Base-by-base conservation (phyloP, 2,797 vertebrate genomes). In the Alcedo quadribrachys region DNA sequence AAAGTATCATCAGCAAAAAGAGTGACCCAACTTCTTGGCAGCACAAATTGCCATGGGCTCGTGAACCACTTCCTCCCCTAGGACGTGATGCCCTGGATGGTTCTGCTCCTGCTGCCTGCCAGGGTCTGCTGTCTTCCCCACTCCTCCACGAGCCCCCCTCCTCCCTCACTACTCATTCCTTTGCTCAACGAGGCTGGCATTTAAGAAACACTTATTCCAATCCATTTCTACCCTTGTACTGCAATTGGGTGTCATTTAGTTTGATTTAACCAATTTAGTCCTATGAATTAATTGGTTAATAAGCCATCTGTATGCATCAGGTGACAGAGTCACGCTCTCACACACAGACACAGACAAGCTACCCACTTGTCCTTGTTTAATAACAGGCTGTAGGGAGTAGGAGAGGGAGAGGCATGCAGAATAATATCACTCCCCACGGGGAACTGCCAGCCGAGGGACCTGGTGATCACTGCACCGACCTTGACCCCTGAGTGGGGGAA, bases 251-350 rank as follows among this genome's bases (percentile, higher is more conserved):
- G 94, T 95, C 96, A 97, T 96, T 96, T 96, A 96, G 95, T 94
- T 96, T 97, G 96, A 97, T 97, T 97, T 97, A 96, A 90, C 87
- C 80, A 97, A 97, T 96, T 97, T 97, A 97, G 90, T 76, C 85
- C 95, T 95, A 95, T 96, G 94, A 96, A 94, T 97, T 97, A 97
- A 97, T 96, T 96, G 95, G 94, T 96, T 97, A 97, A 97, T 97
- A 97, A 97, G 96, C 95, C 96, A 97, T 96, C 93, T 97, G 93
- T 95, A 96, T 96, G 95, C 86, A 93, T 96, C 95, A 95, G 90
- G 94, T 97, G 90, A 97, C 92, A 96, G 81, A 87, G 81, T 91
- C 40, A n/a, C 13, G 48, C 68, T 92, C 95, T 92, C 55, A n/a
- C 93, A 79, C 93, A 94, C 76, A 94, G 94, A 65, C 77, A 91